A percentile compares a stretch with the other conserved stretches of the same genome.
Evolutionary conservation across 2,113 vertebrate species (phyloP).

Genomic region (Empidonax alnorum): DNA sequence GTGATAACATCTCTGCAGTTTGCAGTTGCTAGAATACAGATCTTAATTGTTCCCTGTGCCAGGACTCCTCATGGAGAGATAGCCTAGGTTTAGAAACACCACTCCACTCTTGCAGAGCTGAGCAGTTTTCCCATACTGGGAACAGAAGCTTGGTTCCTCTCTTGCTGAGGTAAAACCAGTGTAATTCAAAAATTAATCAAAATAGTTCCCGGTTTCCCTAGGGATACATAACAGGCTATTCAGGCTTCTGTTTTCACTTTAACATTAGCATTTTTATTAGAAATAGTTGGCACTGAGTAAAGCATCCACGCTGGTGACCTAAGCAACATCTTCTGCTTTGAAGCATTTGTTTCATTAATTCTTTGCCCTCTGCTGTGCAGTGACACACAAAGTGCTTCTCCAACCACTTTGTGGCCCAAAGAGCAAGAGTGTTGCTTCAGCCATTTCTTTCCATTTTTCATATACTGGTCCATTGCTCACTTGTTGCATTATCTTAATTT

Average conservation of each 20-base stretch:
- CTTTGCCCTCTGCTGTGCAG: neutral
- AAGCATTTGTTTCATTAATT: neutral
- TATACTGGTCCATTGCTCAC: neutral
- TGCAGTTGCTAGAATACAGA: neutral
- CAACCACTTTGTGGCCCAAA: neutral
- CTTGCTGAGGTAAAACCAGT: neutral
- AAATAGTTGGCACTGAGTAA: neutral
- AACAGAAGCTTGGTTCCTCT: neutral
- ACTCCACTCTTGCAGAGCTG: neutral
- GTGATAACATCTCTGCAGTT: neutral
- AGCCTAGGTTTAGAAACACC: neutral
- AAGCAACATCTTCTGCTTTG: neutral
- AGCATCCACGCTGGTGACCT: neutral
- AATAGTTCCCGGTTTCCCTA: neutral
- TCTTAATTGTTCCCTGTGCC: neutral
- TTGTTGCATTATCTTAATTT: slow-evolving; percentile 5
- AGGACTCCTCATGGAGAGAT: neutral
- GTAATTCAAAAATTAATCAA: neutral
- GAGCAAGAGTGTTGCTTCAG: neutral
- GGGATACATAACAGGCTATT: neutral
- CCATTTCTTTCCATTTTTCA: neutral
- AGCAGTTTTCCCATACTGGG: neutral
- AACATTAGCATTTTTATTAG: neutral
- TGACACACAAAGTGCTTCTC: neutral
- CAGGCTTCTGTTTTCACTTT: neutral